Evolutionary conservation across 2,888 invertebrate genomes (phyloP).

Genomic region (Nymphalis c-album): DNA sequence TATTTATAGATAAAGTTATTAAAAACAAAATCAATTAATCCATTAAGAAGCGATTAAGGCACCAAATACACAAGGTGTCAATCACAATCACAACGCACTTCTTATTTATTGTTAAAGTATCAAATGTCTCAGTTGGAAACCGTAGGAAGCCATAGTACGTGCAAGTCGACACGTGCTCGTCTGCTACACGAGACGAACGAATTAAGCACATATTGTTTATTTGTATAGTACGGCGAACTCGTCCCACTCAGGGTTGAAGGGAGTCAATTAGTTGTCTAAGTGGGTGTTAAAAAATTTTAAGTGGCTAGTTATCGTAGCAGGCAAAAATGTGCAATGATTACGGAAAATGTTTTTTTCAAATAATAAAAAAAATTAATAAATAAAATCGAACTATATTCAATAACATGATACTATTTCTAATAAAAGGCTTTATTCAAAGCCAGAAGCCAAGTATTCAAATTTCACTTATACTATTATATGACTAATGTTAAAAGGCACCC

Average conservation of each 20-base stretch:
- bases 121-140: constrained; percentile 6
- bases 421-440: no score
- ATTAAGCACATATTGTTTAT: constrained; percentile 11
- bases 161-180: neutral
- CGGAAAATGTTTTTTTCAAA: no score
- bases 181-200: neutral
- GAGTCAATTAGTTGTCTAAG: neutral
- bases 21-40: no score
- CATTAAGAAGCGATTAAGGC: neutral
- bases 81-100: neutral
- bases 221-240: neutral
- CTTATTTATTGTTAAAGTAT: constrained; percentile 2
- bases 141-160: constrained; percentile 6
- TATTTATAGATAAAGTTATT: no score
- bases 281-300: neutral
- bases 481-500: no score
- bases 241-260: neutral
- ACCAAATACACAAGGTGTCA: neutral
- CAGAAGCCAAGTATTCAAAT: no score
- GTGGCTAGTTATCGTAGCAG: no score
- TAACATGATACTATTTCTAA: no score
- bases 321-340: no score
- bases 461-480: no score
- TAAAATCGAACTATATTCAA: no score
- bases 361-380: no score